A percentile compares a stretch with the other conserved stretches of the same genome.
Conservation (phyloP, 2,888 invertebrate genomes). For the Euplexia lucipara region DNA sequence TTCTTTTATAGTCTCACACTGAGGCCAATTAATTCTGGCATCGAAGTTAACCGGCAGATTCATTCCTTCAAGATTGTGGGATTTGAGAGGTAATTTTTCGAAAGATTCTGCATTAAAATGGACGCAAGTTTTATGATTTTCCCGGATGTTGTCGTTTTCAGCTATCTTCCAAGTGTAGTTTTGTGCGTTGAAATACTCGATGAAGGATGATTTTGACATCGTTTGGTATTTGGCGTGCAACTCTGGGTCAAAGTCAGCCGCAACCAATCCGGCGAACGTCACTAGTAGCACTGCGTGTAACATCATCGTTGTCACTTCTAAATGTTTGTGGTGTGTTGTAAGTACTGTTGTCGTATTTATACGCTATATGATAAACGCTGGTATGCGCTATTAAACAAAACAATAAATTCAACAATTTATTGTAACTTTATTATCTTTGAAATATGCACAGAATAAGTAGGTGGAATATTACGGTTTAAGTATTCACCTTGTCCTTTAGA, state of each 20-base stretch:
- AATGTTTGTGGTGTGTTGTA: background rate
- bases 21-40: conserved; percentile 35
- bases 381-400: too few species aligned
- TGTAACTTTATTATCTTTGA: too few species aligned
- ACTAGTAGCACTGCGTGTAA: conserved; percentile 17
- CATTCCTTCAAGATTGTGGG: conserved; percentile 5
- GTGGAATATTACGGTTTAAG: too few species aligned
- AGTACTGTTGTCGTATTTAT: conserved; percentile 7
- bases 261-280: background rate
- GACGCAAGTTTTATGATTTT: background rate
- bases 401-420: too few species aligned
- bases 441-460: too few species aligned
- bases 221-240: conserved; percentile 26
- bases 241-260: background rate
- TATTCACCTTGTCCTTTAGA: too few species aligned
- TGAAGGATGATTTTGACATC: conserved; percentile 35
- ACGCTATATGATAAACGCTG: too few species aligned
- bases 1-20: conserved; percentile 43
- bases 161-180: conserved; percentile 47
- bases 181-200: conserved; percentile 53
- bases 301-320: background rate
- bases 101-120: background rate
- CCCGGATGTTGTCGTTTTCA: conserved; percentile 8
- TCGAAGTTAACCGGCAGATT: conserved; percentile 47
- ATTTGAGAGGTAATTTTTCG: background rate